These are phyloP conservation scores for Cheilosia pagana DNA, from an alignment of 2,888 invertebrate genomes.

Conservation along the genomic window DNA sequence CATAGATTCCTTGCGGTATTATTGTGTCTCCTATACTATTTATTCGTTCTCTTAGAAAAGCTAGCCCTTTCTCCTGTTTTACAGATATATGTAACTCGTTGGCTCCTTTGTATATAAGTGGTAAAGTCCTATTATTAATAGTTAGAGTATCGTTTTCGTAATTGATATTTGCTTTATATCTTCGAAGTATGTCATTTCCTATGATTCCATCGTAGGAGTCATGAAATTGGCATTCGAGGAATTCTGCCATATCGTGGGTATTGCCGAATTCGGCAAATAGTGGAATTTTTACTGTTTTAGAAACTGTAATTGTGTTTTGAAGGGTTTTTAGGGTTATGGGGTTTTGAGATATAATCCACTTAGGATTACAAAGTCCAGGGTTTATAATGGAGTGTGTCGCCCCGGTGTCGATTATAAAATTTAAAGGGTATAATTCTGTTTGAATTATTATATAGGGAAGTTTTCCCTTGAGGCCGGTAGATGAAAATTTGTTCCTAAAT, in stretches of 20 bases:
- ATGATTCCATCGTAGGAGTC: constrained; percentile 42
- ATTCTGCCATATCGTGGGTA: constrained; percentile 3
- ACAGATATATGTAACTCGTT: constrained; percentile 20
- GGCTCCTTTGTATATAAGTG: constrained; percentile 37
- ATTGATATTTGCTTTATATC: constrained; percentile 50
- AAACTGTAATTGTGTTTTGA: background rate
- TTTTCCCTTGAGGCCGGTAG: background rate
- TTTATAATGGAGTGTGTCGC: constrained; percentile 11
- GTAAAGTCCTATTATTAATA: constrained; percentile 21
- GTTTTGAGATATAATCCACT: background rate
- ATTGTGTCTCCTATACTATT: constrained; percentile 15
- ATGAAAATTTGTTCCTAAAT: constrained; percentile 15
- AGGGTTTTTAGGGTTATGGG: background rate
- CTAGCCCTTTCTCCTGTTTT: constrained; percentile 45
- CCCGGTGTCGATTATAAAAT: constrained; percentile 17
- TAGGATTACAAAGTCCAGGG: background rate
- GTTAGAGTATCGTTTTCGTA: constrained; percentile 30
- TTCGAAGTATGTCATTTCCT: constrained; percentile 49
- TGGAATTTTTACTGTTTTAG: constrained; percentile 2
- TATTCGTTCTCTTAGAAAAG: constrained; percentile 15
- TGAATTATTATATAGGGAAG: constrained; percentile 1
- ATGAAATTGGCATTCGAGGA: constrained; percentile 7
- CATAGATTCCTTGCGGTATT: too few species aligned
- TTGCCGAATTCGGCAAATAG: constrained; percentile 19
- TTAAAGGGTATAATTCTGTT: constrained; percentile 1